Evolutionary conservation across 2,888 invertebrate genomes (phyloP).

Genomic region (Drosophila monieri): DNA sequence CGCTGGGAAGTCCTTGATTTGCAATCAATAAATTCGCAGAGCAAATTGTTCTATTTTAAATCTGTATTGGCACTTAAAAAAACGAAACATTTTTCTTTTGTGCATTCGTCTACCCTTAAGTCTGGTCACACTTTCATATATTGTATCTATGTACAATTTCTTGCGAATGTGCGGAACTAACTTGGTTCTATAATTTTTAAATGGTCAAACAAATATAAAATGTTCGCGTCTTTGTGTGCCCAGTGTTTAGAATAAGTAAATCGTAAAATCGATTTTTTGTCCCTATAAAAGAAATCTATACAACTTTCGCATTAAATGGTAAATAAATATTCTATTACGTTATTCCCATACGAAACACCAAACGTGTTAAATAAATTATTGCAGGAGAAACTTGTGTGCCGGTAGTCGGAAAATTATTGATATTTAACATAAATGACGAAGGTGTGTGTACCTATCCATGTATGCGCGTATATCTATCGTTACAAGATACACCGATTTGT

Average conservation of each 20-base stretch:
- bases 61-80: neutral
- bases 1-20: neutral
- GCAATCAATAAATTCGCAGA: neutral
- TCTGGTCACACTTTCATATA: slow-evolving; percentile 24
- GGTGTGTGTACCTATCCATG: slow-evolving; percentile 32
- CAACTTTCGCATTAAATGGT: slow-evolving; percentile 22
- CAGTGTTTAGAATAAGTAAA: slow-evolving; percentile 31
- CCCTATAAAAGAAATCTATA: slow-evolving; percentile 6
- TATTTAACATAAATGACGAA: slow-evolving; percentile 33
- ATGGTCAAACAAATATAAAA: slow-evolving; percentile 21
- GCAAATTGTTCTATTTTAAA: neutral
- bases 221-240: slow-evolving; percentile 20
- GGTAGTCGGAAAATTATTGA: slow-evolving; percentile 28
- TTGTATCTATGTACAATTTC: slow-evolving; percentile 34
- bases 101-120: neutral
- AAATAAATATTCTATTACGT: slow-evolving; percentile 36
- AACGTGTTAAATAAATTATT: slow-evolving; percentile 17
- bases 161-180: slow-evolving; percentile 21
- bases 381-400: slow-evolving; percentile 19
- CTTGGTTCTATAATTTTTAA: slow-evolving; percentile 10
- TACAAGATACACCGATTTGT: slow-evolving; percentile 28
- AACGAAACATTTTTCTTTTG: no score
- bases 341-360: slow-evolving; percentile 3
- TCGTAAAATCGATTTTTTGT: slow-evolving; percentile 18
- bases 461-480: slow-evolving; percentile 12